phyloP scores from a whole-genome alignment of 2,113 vertebrate species.

The Indri indri region DNA sequence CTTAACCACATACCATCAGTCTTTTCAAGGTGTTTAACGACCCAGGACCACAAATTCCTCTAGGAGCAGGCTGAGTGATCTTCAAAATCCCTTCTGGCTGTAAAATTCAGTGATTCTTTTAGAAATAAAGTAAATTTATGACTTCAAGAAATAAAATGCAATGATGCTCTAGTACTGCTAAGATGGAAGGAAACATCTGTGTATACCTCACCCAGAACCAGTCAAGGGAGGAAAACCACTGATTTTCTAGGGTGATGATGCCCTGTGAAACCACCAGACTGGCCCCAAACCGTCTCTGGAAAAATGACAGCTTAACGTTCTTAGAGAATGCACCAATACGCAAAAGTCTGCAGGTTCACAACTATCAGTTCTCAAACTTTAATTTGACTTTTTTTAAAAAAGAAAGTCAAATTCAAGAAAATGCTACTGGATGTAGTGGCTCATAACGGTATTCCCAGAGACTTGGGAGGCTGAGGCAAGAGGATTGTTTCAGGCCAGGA shows the following conservation, averaged over 20 bases:
- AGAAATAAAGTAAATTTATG: conserved; percentile 36
- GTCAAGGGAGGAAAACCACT: neutral
- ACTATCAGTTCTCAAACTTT: neutral
- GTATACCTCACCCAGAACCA: neutral
- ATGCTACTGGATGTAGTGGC: neutral
- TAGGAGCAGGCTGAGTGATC: neutral
- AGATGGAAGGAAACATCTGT: neutral
- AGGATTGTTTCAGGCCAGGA: no score
- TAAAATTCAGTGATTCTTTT: conserved; percentile 26
- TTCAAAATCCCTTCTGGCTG: conserved; percentile 51
- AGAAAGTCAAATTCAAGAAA: conserved; percentile 2
- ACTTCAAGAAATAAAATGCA: conserved; percentile 3
- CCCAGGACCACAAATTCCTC: conserved; percentile 47
- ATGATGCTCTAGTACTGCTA: neutral
- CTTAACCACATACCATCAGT: neutral
- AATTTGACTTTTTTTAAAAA: neutral
- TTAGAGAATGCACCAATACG: neutral
- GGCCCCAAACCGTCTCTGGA: neutral
- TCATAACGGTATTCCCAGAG: no score
- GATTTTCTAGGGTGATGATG: conserved; percentile 39
- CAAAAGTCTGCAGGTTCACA: conserved; percentile 37
- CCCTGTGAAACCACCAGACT: neutral
- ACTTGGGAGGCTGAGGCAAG: no score
- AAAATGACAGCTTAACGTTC: conserved; percentile 36
- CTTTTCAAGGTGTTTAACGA: neutral